Evolutionary conservation across 2,113 vertebrate species (phyloP).

Genomic region (Dendropsophus ebraccatus): DNA sequence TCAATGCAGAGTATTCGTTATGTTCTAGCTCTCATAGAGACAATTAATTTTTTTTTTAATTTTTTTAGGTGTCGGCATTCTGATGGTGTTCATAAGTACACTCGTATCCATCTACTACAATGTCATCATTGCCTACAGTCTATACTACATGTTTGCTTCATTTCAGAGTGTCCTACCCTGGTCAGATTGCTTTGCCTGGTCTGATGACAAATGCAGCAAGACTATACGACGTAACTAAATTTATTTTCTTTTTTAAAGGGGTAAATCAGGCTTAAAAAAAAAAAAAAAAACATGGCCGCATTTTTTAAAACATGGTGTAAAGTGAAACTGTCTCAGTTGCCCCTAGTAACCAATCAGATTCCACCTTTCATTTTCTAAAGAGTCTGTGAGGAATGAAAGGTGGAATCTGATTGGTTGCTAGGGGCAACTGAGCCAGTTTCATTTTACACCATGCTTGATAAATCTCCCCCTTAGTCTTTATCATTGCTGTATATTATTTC

Average conservation of each 20-base stretch:
- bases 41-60: neutral
- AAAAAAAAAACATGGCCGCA: too few species aligned
- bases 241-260: too few species aligned
- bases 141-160: constrained; percentile 82
- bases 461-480: too few species aligned
- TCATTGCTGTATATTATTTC: neutral
- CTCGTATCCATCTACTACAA: constrained; percentile 78
- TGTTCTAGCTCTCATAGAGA: too few species aligned
- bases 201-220: constrained; percentile 68
- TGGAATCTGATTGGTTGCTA: too few species aligned
- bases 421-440: too few species aligned
- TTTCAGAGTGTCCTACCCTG: constrained; percentile 79
- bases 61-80: constrained; percentile 74
- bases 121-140: constrained; percentile 77
- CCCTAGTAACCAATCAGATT: too few species aligned
- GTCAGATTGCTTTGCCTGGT: constrained; percentile 68
- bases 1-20: neutral
- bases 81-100: constrained; percentile 71
- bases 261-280: neutral
- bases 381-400: too few species aligned
- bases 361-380: too few species aligned
- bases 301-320: too few species aligned
- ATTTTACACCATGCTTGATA: too few species aligned
- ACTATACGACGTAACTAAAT: constrained; percentile 66
- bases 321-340: too few species aligned